These are phyloP conservation scores for Argyra leucocephala DNA, from an alignment of 2,888 invertebrate species.

Conservation along the genomic window DNA sequence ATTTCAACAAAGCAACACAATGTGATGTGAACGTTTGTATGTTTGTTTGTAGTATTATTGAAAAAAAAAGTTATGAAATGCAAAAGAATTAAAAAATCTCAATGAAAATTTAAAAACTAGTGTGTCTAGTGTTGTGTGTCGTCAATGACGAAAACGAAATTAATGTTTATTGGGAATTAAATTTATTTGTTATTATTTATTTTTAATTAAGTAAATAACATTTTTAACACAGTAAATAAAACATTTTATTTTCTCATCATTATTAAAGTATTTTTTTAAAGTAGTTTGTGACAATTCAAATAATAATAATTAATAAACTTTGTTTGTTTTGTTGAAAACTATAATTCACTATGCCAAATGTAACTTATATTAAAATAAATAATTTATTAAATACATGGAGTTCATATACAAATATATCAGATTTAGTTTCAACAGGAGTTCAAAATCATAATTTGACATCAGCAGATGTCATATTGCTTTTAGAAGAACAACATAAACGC, in stretches of 20 bases:
- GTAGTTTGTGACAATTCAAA: no score
- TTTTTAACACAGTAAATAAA: background rate
- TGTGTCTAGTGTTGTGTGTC: conserved; percentile 5
- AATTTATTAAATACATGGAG: background rate
- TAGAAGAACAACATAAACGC: conserved; percentile 27
- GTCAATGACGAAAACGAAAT: conserved; percentile 5
- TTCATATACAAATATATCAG: conserved; percentile 1
- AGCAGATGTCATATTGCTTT: conserved; percentile 28
- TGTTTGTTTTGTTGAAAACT: background rate
- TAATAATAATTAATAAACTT: background rate
- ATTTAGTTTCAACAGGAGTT: background rate
- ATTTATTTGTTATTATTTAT: background rate
- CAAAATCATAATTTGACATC: background rate
- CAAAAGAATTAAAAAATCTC: background rate
- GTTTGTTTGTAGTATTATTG: no score
- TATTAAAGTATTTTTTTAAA: background rate
- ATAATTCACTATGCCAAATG: background rate
- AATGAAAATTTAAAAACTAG: background rate
- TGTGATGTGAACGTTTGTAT: no score
- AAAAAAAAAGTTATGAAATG: background rate
- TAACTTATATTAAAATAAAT: conserved; percentile 7
- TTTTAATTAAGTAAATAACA: no score
- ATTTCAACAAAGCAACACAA: no score
- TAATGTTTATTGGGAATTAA: background rate
- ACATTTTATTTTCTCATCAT: background rate